These are phyloP conservation scores for Scaptomyza graminum DNA, from an alignment of 1,140 invertebrate genomes.

Conservation along the genomic window DNA sequence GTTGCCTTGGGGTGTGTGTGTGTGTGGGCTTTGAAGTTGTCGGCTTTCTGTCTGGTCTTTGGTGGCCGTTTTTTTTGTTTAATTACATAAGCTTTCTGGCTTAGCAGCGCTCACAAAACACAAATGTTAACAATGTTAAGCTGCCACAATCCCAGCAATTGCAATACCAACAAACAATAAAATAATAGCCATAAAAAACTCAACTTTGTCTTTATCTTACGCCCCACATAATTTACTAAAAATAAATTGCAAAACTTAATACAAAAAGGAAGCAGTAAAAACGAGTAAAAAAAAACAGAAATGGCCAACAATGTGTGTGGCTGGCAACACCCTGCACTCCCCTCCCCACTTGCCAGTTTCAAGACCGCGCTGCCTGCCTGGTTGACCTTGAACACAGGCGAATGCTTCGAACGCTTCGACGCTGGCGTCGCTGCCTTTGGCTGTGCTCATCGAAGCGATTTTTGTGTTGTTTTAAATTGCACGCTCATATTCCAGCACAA, in stretches of 20 bases:
- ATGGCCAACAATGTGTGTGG: not conserved
- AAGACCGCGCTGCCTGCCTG: constrained; percentile 31
- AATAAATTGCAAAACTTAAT: constrained; percentile 7
- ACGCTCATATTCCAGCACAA: constrained; percentile 41
- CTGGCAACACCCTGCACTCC: not conserved
- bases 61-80: not conserved
- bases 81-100: constrained; percentile 36
- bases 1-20: not conserved
- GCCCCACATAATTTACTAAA: constrained; percentile 41
- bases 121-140: constrained; percentile 15
- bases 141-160: not conserved
- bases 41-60: constrained; percentile 5
- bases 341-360: not conserved
- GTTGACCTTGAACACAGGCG: constrained; percentile 58
- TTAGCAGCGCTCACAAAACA: constrained; percentile 2
- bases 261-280: constrained; percentile 21
- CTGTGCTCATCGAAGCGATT: constrained; percentile 63
- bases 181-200: constrained; percentile 29
- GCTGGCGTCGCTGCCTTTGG: constrained; percentile 13
- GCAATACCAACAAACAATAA: constrained; percentile 15
- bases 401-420: not conserved
- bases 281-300: constrained; percentile 1
- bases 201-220: constrained; percentile 33
- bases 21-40: constrained; percentile 22
- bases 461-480: constrained; percentile 35